Evolutionary conservation across 2,797 vertebrate genomes (phyloP).

Genomic region (Aplochiton taeniatus): DNA sequence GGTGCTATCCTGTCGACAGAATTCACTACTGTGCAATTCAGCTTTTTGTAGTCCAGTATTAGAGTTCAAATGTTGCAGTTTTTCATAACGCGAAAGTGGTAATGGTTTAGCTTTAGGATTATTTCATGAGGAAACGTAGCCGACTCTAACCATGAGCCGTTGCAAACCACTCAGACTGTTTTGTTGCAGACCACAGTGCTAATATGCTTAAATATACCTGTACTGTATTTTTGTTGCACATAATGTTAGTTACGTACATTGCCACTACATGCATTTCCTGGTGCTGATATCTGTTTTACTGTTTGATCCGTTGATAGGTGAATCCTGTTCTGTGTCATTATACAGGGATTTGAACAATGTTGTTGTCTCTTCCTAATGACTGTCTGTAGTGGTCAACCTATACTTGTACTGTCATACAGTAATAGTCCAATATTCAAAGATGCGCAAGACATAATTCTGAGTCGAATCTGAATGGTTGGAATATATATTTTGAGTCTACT

Average conservation of each 20-base stretch:
- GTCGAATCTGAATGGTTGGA: constrained; percentile 34
- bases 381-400: constrained; percentile 60
- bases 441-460: constrained; percentile 36
- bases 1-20: constrained; percentile 67
- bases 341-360: constrained; percentile 75
- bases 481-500: constrained; percentile 44
- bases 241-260: constrained; percentile 74
- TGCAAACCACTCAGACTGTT: constrained; percentile 38
- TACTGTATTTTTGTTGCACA: constrained; percentile 83
- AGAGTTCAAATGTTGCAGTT: constrained; percentile 19
- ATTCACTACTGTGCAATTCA: constrained; percentile 73
- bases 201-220: constrained; percentile 64
- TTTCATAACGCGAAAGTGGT: constrained; percentile 41
- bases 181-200: constrained; percentile 60
- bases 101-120: constrained; percentile 52
- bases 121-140: constrained; percentile 66
- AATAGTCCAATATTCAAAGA: constrained; percentile 23
- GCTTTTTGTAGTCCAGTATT: constrained; percentile 16
- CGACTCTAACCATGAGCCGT: constrained; percentile 46
- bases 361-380: constrained; percentile 43
- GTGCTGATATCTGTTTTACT: constrained; percentile 78
- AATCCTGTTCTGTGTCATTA: constrained; percentile 77
- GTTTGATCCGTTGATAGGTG: constrained; percentile 57
- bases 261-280: constrained; percentile 76
- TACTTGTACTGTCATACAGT: constrained; percentile 71